Evolutionary conservation across 2,113 vertebrate species (phyloP).

Genomic region (Vanacampus margaritifer): DNA sequence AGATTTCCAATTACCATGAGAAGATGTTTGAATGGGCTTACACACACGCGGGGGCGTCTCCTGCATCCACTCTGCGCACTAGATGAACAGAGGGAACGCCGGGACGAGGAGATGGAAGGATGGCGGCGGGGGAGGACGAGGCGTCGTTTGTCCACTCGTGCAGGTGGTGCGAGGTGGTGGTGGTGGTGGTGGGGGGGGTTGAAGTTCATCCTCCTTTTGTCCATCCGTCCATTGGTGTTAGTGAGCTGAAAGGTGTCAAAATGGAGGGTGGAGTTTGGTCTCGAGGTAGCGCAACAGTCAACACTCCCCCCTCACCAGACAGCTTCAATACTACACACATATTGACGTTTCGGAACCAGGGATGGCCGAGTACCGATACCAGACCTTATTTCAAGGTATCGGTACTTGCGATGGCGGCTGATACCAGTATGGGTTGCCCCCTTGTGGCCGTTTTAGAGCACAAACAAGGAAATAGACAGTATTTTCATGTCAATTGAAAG

Average conservation of each 20-base stretch:
- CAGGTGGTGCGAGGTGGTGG: constrained; percentile 71
- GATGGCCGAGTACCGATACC: too few species aligned
- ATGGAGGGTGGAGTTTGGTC: constrained; percentile 99
- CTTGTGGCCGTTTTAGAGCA: too few species aligned
- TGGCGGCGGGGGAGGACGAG: constrained; percentile 45
- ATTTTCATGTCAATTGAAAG: too few species aligned
- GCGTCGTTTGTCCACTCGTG: constrained; percentile 56
- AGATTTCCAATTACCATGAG: constrained; percentile 81
- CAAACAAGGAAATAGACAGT: too few species aligned
- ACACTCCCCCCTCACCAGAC: constrained; percentile 63
- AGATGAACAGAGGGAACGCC: constrained; percentile 76
- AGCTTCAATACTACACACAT: constrained; percentile 49
- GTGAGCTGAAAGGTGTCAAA: constrained; percentile 99
- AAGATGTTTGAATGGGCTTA: constrained; percentile 88
- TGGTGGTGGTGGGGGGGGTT: constrained; percentile 59
- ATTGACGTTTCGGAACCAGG: too few species aligned
- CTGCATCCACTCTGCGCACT: constrained; percentile 77
- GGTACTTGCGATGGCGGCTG: too few species aligned
- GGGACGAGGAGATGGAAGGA: constrained; percentile 50
- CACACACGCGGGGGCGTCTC: constrained; percentile 62
- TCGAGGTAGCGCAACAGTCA: constrained; percentile 76
- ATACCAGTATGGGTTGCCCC: too few species aligned
- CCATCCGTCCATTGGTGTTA: constrained; percentile 78
- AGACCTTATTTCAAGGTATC: not conserved
- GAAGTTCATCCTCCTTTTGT: constrained; percentile 68